Percentiles rank a stretch among this genome's conserved stretches.
Evolutionary conservation across 2,888 invertebrate species (phyloP).

Genomic region (Embidobia sp.): DNA sequence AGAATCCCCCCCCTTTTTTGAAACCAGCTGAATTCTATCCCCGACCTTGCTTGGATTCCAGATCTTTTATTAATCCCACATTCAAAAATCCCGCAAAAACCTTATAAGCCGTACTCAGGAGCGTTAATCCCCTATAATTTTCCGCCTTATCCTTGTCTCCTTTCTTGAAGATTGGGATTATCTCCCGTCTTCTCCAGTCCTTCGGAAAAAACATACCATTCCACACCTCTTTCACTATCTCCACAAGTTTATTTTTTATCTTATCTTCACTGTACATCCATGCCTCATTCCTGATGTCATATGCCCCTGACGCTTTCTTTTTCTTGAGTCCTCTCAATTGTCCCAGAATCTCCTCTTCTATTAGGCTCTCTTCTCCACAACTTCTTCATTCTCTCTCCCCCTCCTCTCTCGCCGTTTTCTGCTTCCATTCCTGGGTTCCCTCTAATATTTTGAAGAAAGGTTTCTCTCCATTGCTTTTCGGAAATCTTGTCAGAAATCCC

Average conservation of each 20-base stretch:
- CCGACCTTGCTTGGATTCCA: background rate
- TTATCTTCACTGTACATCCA: background rate
- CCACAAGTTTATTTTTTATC: background rate
- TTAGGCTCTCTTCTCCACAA: no score
- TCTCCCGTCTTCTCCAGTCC: background rate
- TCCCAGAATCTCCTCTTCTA: no score
- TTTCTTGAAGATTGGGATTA: background rate
- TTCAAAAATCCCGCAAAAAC: background rate
- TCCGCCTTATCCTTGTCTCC: background rate
- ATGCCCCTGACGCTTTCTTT: background rate
- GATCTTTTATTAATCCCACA: background rate
- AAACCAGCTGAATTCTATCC: background rate
- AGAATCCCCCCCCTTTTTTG: background rate
- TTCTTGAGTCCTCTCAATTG: background rate
- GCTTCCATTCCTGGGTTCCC: background rate
- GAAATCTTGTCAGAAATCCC: no score
- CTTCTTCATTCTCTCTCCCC: background rate
- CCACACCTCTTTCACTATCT: background rate
- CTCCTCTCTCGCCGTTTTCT: background rate
- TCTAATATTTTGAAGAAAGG: background rate
- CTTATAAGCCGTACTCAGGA: background rate
- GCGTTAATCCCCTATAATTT: background rate
- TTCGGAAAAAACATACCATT: background rate
- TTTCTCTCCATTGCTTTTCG: no score
- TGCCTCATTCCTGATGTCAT: background rate